These are phyloP conservation scores for Phallusia fumigata DNA, from an alignment of 23 tunicate genomes.

Conservation along the genomic window DNA sequence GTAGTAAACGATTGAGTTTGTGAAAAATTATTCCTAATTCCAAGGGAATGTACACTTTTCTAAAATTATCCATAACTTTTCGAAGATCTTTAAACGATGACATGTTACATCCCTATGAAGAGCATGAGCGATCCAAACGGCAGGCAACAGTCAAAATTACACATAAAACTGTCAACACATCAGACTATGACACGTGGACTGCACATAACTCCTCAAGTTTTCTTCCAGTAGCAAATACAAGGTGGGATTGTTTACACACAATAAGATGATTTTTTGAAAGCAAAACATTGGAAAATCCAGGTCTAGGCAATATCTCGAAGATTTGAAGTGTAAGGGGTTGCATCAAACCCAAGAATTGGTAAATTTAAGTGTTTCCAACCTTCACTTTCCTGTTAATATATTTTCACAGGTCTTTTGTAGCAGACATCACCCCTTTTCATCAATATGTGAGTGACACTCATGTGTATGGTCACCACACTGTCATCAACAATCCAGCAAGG, in stretches of 20 bases:
- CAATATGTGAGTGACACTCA: conserved; percentile 20
- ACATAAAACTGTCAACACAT: not conserved
- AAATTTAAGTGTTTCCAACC: not conserved
- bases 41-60: too few relatives aligned
- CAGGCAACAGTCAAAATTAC: not conserved
- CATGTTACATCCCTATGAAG: not conserved
- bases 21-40: too few relatives aligned
- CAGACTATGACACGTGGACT: conserved; percentile 15
- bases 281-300: too few relatives aligned
- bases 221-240: conserved; percentile 36
- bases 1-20: too few relatives aligned
- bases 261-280: too few relatives aligned
- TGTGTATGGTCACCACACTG: conserved; percentile 79
- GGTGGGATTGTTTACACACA: conserved; percentile 12
- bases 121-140: not conserved
- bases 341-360: not conserved
- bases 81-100: not conserved
- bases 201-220: conserved; percentile 21
- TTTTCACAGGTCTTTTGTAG: conserved; percentile 58
- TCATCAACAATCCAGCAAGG: conserved; percentile 41
- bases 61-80: too few relatives aligned
- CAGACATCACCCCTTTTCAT: conserved; percentile 35
- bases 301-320: too few relatives aligned
- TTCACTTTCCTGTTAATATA: not conserved
- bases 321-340: too few relatives aligned